Evolutionary conservation across 2,797 vertebrate species (phyloP).

Genomic region (Epinephelus coioides): DNA sequence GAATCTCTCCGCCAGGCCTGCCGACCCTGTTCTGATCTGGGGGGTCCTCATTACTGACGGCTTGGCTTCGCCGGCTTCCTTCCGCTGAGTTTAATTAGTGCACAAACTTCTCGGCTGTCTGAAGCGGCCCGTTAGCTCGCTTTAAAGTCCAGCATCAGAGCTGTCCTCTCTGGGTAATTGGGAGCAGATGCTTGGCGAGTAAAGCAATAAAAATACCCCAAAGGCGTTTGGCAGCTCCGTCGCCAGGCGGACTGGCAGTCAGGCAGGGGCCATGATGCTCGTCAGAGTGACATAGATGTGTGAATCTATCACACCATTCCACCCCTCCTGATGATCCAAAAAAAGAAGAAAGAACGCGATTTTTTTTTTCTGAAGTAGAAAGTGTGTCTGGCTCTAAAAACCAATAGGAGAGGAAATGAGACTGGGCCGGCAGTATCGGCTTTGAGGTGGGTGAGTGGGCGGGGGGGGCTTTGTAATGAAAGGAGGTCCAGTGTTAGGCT

Average conservation of each 20-base stretch:
- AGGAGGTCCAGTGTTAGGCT: constrained; percentile 76
- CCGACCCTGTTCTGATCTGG: constrained; percentile 78
- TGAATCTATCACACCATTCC: constrained; percentile 62
- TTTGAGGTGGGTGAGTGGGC: constrained; percentile 56
- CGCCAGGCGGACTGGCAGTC: constrained; percentile 74
- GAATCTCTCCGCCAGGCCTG: constrained; percentile 73
- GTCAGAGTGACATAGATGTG: constrained; percentile 81
- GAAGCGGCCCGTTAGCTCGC: constrained; percentile 80
- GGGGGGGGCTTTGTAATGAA: constrained; percentile 69
- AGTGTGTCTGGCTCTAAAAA: constrained; percentile 69
- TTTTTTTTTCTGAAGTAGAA: constrained; percentile 57
- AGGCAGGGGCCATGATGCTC: constrained; percentile 73
- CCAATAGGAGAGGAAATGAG: constrained; percentile 79
- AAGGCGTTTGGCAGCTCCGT: constrained; percentile 81
- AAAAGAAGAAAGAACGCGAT: constrained; percentile 38
- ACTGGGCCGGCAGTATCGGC: constrained; percentile 57
- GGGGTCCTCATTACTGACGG: constrained; percentile 84
- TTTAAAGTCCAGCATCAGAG: constrained; percentile 83
- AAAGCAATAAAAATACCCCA: constrained; percentile 86
- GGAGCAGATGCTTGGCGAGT: constrained; percentile 87
- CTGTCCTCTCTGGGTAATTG: constrained; percentile 86
- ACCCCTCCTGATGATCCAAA: constrained; percentile 58
- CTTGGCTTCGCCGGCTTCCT: constrained; percentile 77
- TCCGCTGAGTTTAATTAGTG: constrained; percentile 87
- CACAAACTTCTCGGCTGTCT: constrained; percentile 84